Evolutionary conservation across 2,797 vertebrate species (phyloP).

Genomic region (Spondyliosoma cantharus): DNA sequence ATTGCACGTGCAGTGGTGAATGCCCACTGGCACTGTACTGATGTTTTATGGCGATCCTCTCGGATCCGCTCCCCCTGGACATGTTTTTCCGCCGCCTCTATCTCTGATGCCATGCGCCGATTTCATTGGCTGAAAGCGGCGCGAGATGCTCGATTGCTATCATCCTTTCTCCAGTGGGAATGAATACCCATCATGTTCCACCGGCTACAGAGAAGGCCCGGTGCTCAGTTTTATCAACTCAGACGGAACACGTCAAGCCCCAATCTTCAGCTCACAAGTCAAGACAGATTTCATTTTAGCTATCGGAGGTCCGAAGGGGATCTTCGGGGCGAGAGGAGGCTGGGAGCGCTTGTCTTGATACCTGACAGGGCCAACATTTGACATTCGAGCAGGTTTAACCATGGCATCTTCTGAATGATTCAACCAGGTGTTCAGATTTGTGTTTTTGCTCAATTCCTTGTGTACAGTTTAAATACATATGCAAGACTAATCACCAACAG

Average conservation of each 20-base stretch:
- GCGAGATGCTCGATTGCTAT: background rate
- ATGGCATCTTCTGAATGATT: too few species aligned
- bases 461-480: background rate
- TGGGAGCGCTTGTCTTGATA: background rate
- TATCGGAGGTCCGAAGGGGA: background rate
- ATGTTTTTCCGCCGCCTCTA: conserved; percentile 2
- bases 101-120: conserved; percentile 12
- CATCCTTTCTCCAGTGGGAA: conserved; percentile 2
- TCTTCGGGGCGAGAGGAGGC: background rate
- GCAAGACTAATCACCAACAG: background rate
- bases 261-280: background rate
- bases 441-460: background rate
- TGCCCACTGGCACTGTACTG: background rate
- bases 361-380: background rate
- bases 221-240: background rate
- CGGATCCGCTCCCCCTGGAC: conserved; percentile 23
- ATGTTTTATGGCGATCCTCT: conserved; percentile 5
- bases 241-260: background rate
- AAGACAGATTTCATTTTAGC: background rate
- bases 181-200: background rate
- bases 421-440: background rate
- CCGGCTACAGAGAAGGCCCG: background rate
- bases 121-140: conserved; percentile 14
- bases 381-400: background rate
- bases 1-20: background rate